Conservation (phyloP, 2,113 vertebrate genomes). For the Pongo pygmaeus region DNA sequence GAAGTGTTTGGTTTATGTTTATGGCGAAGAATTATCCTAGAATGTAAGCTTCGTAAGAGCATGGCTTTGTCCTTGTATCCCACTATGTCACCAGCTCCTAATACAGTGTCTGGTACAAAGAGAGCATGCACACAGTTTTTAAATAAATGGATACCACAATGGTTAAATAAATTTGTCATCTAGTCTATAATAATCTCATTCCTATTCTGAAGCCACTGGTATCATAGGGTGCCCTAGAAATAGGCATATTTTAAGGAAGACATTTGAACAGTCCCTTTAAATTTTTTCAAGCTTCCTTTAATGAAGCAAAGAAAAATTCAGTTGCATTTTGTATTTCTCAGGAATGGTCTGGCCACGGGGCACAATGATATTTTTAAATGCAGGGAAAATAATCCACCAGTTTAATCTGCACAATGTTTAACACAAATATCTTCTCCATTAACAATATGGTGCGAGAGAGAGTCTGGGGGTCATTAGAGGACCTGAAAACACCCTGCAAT, state of each 20-base stretch:
- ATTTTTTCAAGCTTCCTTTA: slow-evolving; percentile 50
- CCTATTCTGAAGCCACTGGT: not conserved
- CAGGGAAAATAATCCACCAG: slow-evolving; percentile 59
- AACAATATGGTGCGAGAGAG: slow-evolving; percentile 70
- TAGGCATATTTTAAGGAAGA: not conserved
- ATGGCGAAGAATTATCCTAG: not conserved
- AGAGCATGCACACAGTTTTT: not conserved
- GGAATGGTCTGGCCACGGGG: slow-evolving; percentile 26
- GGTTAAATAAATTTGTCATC: not conserved
- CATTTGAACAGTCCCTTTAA: slow-evolving; percentile 40
- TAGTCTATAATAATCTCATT: not conserved
- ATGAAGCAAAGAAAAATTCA: slow-evolving; percentile 39
- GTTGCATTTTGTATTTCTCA: slow-evolving; percentile 47
- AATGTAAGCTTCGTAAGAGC: not conserved
- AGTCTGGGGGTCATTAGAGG: slow-evolving; percentile 60
- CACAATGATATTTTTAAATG: slow-evolving; percentile 51
- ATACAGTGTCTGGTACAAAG: not conserved
- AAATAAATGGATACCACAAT: not conserved
- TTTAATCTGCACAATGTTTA: slow-evolving; percentile 66
- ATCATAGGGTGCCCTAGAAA: not conserved
- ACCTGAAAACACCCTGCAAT: slow-evolving; percentile 54
- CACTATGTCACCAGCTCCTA: not conserved
- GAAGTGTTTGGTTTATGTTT: not conserved
- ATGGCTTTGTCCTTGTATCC: not conserved
- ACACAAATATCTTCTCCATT: slow-evolving; percentile 64